Evolutionary conservation across 30 jellyfish, hydroid and myxozoan genomes (phyloP), one percentile per base, ranked within the genome.

Genomic region (Cassiopea andromeda): DNA sequence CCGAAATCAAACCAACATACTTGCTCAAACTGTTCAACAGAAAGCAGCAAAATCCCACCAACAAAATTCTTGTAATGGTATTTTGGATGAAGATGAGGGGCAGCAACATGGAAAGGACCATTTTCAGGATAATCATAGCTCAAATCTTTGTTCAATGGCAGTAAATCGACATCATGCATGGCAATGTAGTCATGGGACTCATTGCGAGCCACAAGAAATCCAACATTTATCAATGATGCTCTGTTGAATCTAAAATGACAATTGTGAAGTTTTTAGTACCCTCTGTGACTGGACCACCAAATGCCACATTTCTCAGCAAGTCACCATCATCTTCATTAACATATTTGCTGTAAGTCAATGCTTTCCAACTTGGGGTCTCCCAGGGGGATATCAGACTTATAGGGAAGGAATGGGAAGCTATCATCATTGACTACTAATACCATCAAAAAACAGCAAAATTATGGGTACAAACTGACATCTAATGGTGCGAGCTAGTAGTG

Each of bases 81-180:
- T 73, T 94, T 97, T 17, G 99, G 99, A 69, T 97, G 99, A 27
- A 97, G 85, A 84, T 89, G 91, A 9, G 99, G 99, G 38, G 96
- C 99, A 2, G 99, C 93, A 7, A 97, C 98, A 78, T 97, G 99
- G 86, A 97, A 97, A 8, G 99, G 99, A 14, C 98, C 98, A 81
- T 84, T 82, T 1, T 92, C 99, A 48, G 99, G 99, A 75, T 93
- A 97, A 45, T 94, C 97, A 88, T 97, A 97, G 76, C 93, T 91
- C 93, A 97, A 80, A 2, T 93, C 96, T 77, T 82, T 87, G 69
- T 97, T 97, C 77, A 90, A 45, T 73, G 99, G 99, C 87, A 97
- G 45, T 54, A 97, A 82, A 72, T 97, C 99, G 1, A 97, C 98
- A 94, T 97, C 99, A 75, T 97, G 99, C 98, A 97, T 97, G 57